Percentiles rank a stretch among this genome's conserved stretches.
Conservation (phyloP, 2,113 vertebrate species). For the Erythrocercus mccallii region DNA sequence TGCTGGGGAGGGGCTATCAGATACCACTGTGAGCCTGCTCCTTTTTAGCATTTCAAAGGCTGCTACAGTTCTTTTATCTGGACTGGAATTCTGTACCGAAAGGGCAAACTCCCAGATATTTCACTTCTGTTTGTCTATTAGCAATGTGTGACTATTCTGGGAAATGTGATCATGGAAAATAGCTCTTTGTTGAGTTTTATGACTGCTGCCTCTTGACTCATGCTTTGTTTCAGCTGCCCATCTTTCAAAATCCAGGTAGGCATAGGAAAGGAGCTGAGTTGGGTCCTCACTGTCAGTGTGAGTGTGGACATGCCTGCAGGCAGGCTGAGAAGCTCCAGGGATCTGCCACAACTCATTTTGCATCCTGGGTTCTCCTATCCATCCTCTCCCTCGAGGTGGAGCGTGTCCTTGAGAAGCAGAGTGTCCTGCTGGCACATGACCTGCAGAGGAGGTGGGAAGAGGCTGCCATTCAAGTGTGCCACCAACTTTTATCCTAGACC, state of each 20-base stretch:
- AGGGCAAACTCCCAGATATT: background rate
- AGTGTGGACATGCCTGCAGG: background rate
- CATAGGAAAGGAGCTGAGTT: background rate
- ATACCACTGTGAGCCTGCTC: background rate
- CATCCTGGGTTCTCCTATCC: background rate
- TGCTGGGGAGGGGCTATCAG: background rate
- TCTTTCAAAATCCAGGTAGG: background rate
- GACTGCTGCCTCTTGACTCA: background rate
- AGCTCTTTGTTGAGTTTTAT: background rate
- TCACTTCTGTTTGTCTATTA: background rate
- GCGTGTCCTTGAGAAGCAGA: background rate
- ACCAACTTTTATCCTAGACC: background rate
- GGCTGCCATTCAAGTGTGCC: background rate
- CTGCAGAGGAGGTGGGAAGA: rapidly evolving
- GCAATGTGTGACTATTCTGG: background rate
- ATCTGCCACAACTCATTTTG: background rate
- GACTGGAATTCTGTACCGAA: background rate
- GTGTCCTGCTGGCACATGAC: background rate
- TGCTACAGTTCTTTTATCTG: background rate
- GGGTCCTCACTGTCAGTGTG: background rate
- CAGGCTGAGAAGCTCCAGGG: background rate
- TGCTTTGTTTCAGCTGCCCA: background rate
- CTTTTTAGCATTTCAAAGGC: slow-evolving; percentile 28
- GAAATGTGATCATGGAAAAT: background rate
- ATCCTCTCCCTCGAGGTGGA: too few relatives aligned